Conservation (phyloP, 1,140 invertebrate genomes). For the Drosophila malerkotliana region DNA sequence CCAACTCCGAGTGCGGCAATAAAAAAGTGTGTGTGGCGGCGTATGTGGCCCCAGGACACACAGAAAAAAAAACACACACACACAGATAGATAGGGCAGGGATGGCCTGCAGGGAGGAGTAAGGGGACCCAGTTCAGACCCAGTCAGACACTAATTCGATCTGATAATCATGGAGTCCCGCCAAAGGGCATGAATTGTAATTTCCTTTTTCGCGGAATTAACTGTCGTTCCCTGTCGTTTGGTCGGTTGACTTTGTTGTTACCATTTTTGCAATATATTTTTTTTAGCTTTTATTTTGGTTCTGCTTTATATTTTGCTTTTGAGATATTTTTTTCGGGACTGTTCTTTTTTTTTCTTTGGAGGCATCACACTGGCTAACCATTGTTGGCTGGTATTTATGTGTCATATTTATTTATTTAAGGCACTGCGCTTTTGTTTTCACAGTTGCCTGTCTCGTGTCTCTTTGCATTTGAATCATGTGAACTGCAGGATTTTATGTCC, state of each 20-base stretch:
- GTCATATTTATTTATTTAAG: conserved; percentile 80
- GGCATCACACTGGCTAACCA: conserved; percentile 27
- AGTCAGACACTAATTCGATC: conserved; percentile 83
- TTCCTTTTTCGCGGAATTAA: conserved; percentile 84
- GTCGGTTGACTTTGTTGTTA: conserved; percentile 60
- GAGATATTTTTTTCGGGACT: conserved; percentile 22
- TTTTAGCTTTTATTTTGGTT: not conserved
- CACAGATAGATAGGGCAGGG: not conserved
- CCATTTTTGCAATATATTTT: conserved; percentile 45
- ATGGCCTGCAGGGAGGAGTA: not conserved
- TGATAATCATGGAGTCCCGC: conserved; percentile 83
- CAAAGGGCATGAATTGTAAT: conserved; percentile 84
- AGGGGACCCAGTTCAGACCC: conserved; percentile 31
- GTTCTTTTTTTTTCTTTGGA: conserved; percentile 14
- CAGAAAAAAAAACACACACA: not conserved
- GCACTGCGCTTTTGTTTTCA: conserved; percentile 65
- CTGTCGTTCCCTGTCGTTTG: conserved; percentile 71
- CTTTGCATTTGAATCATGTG: conserved; percentile 48
- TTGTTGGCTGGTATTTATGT: conserved; percentile 68
- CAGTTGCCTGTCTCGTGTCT: conserved; percentile 11
- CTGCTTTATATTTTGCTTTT: conserved; percentile 12
- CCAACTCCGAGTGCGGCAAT: conserved; percentile 35
- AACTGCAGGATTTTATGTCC: conserved; percentile 32
- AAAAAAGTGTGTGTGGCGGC: conserved; percentile 63
- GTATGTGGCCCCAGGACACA: conserved; percentile 69